Evolutionary conservation across 2,888 invertebrate genomes (phyloP).

Genomic region (Drosophila lutescens): DNA sequence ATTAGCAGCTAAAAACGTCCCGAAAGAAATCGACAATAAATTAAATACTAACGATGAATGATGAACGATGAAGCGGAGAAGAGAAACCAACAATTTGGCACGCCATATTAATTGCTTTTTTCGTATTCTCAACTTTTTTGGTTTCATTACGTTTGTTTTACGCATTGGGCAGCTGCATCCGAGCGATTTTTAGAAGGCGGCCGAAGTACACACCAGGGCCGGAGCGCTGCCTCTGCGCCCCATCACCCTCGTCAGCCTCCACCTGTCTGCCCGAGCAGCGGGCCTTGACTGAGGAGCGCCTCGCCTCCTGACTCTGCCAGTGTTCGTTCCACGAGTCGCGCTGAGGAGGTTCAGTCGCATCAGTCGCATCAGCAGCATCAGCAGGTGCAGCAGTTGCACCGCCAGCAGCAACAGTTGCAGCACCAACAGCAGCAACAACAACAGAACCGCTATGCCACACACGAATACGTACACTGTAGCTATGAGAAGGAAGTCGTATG

Average conservation of each 20-base stretch:
- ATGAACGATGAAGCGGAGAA: slow-evolving; percentile 3
- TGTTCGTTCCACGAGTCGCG: slow-evolving; percentile 75
- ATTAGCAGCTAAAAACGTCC: slow-evolving; percentile 47
- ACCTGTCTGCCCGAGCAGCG: slow-evolving; percentile 85
- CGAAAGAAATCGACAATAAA: slow-evolving; percentile 24
- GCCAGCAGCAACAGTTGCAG: slow-evolving; percentile 56
- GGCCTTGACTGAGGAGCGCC: slow-evolving; percentile 87
- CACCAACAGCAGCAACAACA: slow-evolving; percentile 32
- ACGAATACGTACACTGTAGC: slow-evolving; percentile 83
- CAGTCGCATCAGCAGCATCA: slow-evolving; percentile 45
- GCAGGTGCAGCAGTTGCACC: slow-evolving; percentile 36
- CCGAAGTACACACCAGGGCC: slow-evolving; percentile 87
- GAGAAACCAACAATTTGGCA: slow-evolving; percentile 25
- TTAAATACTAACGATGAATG: slow-evolving; percentile 12
- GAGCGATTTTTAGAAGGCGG: slow-evolving; percentile 93
- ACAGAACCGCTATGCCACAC: slow-evolving; percentile 65
- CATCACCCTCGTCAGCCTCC: slow-evolving; percentile 85
- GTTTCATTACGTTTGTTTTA: slow-evolving; percentile 12
- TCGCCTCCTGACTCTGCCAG: slow-evolving; percentile 87
- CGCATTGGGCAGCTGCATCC: slow-evolving; percentile 89
- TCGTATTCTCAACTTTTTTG: slow-evolving; percentile 41
- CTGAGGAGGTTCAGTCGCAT: slow-evolving; percentile 53
- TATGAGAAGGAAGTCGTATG: slow-evolving; percentile 84
- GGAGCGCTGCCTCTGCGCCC: slow-evolving; percentile 87
- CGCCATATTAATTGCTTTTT: slow-evolving; percentile 60